phyloP scores from a whole-genome alignment of 2,888 invertebrate species.

The Agonopterix arenella region DNA sequence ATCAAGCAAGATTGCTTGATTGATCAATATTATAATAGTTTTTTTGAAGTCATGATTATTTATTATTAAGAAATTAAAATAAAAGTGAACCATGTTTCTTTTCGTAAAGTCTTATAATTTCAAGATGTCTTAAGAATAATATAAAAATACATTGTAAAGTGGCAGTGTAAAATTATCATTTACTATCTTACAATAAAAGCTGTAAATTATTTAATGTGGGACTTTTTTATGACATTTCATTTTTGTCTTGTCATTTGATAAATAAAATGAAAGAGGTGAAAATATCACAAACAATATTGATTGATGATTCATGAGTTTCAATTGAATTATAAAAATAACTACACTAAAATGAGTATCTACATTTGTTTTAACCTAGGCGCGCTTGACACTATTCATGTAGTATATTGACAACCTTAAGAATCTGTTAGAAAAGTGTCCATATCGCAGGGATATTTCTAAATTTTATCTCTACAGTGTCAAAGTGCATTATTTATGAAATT shows the following conservation, averaged over 20 bases:
- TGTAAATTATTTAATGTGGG: slow-evolving; percentile 34
- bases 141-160: slow-evolving; percentile 37
- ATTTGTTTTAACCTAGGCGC: slow-evolving; percentile 21
- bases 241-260: not conserved
- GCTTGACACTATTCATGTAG: slow-evolving; percentile 7
- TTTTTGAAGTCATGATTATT: not conserved
- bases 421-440: slow-evolving; percentile 3
- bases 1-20: too few species aligned
- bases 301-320: slow-evolving; percentile 9
- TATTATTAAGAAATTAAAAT: not conserved
- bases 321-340: slow-evolving; percentile 5
- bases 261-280: slow-evolving; percentile 7
- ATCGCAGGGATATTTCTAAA: not conserved
- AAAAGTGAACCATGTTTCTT: not conserved
- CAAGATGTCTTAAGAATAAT: slow-evolving; percentile 16
- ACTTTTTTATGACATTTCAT: slow-evolving; percentile 24
- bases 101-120: slow-evolving; percentile 22
- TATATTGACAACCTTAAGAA: slow-evolving; percentile 15
- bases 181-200: slow-evolving; percentile 46
- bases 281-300: slow-evolving; percentile 53
- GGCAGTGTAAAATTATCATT: slow-evolving; percentile 60
- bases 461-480: too few species aligned
- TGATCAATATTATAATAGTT: not conserved
- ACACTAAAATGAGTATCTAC: slow-evolving; percentile 46
- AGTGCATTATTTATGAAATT: not conserved